A percentile compares a stretch with the other conserved stretches of the same genome.
Conservation (phyloP, 1,140 invertebrate genomes). For the Liolophura sinensis region DNA sequence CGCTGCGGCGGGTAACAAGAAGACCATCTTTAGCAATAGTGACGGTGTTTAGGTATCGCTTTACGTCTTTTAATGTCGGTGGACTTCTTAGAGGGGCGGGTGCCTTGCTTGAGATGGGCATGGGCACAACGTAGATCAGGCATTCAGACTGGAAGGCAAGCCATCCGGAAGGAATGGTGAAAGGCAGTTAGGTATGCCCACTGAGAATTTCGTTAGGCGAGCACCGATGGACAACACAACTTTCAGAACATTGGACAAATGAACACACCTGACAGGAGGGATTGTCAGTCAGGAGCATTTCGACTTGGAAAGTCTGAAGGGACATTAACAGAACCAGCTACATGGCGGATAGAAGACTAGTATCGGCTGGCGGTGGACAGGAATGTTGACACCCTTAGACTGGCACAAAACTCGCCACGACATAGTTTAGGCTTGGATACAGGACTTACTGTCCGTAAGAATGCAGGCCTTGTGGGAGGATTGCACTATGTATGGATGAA, state of each 20-base stretch:
- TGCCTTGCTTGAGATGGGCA: too few relatives aligned
- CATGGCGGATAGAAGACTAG: background rate
- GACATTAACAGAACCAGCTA: conserved; percentile 3
- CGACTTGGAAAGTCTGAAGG: conserved; percentile 7
- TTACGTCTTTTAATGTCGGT: too few relatives aligned
- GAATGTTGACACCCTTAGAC: conserved; percentile 6
- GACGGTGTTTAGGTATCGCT: too few relatives aligned
- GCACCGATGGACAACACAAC: too few relatives aligned
- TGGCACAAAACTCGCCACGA: conserved; percentile 7
- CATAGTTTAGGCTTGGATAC: conserved; percentile 5
- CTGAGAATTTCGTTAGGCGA: too few relatives aligned
- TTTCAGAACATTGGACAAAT: background rate
- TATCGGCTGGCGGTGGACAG: conserved; percentile 2
- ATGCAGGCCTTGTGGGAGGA: background rate
- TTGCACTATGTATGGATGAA: conserved; percentile 7
- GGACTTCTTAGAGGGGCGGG: too few relatives aligned
- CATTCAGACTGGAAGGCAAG: too few relatives aligned
- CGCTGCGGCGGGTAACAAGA: conserved; percentile 16
- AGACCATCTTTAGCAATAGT: conserved; percentile 27
- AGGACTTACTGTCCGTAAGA: too few relatives aligned
- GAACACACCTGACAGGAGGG: background rate
- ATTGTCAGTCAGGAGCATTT: background rate
- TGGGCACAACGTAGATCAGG: conserved; percentile 13
- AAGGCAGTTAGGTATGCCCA: too few relatives aligned
- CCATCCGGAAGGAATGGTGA: too few relatives aligned